phyloP scores from a whole-genome alignment of 2,888 invertebrate species.

The Odontothrips loti region DNA sequence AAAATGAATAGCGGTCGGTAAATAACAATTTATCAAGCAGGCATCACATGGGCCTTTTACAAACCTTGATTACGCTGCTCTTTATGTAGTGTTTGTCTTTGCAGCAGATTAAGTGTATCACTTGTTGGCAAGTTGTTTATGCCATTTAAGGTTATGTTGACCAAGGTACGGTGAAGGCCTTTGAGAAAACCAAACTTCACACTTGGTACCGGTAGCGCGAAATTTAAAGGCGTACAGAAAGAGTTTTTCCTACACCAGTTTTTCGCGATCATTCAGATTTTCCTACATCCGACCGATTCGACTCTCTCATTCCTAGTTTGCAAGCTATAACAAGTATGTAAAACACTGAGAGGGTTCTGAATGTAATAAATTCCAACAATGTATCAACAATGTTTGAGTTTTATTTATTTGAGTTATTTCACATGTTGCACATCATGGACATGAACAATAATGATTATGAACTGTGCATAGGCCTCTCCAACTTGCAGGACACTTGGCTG shows the following conservation, averaged over 20 bases:
- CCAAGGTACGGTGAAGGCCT: not conserved
- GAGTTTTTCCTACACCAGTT: too few relatives aligned
- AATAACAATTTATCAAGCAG: not conserved
- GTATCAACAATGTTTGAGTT: not conserved
- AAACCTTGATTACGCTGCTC: not conserved
- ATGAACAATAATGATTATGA: not conserved
- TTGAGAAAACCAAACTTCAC: too few relatives aligned
- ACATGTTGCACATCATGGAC: not conserved
- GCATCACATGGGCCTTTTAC: not conserved
- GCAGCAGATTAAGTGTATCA: not conserved
- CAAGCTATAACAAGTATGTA: not conserved
- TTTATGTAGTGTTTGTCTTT: not conserved
- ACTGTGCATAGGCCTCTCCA: not conserved
- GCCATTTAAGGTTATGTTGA: not conserved
- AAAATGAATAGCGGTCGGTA: not conserved
- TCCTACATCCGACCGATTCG: too few relatives aligned
- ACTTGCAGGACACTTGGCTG: not conserved
- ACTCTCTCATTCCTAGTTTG: too few relatives aligned
- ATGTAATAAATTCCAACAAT: not conserved
- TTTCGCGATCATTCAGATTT: too few relatives aligned
- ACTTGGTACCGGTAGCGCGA: too few relatives aligned
- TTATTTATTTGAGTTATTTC: not conserved
- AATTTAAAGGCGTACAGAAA: too few relatives aligned
- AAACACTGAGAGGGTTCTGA: not conserved
- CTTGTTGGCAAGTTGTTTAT: slow-evolving; percentile 3